These are phyloP conservation scores for Gymnobelideus leadbeateri DNA, from an alignment of 2,113 vertebrate species.

Conservation along the genomic window DNA sequence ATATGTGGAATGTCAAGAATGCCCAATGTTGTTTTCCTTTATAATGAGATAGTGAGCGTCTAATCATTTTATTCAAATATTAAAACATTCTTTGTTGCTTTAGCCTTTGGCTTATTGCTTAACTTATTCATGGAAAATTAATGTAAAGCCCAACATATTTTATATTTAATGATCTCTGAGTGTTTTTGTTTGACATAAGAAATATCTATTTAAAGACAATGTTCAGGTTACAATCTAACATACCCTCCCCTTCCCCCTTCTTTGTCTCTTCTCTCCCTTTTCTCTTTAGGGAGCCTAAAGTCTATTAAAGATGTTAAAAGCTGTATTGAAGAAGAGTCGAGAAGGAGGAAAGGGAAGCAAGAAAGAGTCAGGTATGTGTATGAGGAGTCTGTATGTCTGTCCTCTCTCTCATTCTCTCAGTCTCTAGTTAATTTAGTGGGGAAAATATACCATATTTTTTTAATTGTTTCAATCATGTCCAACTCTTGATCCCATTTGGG, in stretches of 20 bases:
- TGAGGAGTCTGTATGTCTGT: neutral
- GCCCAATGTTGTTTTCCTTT: constrained; percentile 83
- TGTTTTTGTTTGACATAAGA: constrained; percentile 39
- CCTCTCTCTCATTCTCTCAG: neutral
- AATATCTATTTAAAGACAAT: constrained; percentile 29
- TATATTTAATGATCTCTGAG: neutral
- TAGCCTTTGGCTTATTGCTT: constrained; percentile 60
- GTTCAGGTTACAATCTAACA: neutral
- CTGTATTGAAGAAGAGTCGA: constrained; percentile 97
- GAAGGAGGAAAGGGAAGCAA: constrained; percentile 94
- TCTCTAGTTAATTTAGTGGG: neutral
- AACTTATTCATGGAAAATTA: constrained; percentile 22
- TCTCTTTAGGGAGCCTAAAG: constrained; percentile 72
- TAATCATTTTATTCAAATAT: constrained; percentile 86
- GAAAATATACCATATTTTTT: neutral
- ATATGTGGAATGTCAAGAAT: constrained; percentile 90
- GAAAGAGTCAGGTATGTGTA: constrained; percentile 93
- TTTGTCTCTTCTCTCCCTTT: constrained; percentile 66
- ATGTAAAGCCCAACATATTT: constrained; percentile 45
- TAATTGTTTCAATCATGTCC: too few species aligned
- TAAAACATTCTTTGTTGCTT: constrained; percentile 76
- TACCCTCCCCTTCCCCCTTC: constrained; percentile 63
- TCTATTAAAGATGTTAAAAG: constrained; percentile 93
- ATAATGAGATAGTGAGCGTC: constrained; percentile 85
- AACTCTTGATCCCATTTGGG: too few species aligned